These are phyloP conservation scores for Parnassius smintheus DNA, from an alignment of 2,888 invertebrate genomes.

Conservation along the genomic window DNA sequence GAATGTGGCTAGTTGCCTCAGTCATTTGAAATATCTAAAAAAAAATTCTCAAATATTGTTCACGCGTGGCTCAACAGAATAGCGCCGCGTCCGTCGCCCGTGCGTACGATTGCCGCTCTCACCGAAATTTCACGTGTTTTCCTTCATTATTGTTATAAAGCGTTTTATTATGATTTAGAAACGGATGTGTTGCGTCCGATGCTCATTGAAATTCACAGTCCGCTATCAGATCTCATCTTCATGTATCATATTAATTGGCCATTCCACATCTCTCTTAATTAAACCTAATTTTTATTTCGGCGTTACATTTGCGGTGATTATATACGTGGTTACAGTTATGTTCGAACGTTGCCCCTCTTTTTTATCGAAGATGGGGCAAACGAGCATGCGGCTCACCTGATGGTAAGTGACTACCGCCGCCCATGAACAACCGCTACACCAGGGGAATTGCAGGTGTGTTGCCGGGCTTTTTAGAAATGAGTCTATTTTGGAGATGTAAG, in stretches of 20 bases:
- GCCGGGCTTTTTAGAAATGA: no score
- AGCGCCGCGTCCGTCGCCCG: slow-evolving; percentile 7
- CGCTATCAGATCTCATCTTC: slow-evolving; percentile 44
- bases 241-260: slow-evolving; percentile 52
- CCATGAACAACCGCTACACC: no score
- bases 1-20: no score
- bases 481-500: no score
- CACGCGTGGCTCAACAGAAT: slow-evolving; percentile 33
- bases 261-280: slow-evolving; percentile 52
- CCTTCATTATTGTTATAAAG: slow-evolving; percentile 30
- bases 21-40: not conserved
- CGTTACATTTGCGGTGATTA: slow-evolving; percentile 42
- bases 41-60: slow-evolving; percentile 9
- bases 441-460: no score
- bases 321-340: slow-evolving; percentile 38
- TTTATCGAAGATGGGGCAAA: no score
- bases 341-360: slow-evolving; percentile 14
- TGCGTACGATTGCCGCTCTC: slow-evolving; percentile 21
- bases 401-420: no score
- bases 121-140: slow-evolving; percentile 27
- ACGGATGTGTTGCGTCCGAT: slow-evolving; percentile 36
- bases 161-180: slow-evolving; percentile 46
- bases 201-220: slow-evolving; percentile 40
- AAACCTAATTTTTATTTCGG: slow-evolving; percentile 43
- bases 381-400: no score